Percentiles rank a stretch among this genome's conserved stretches.
phyloP scores from a whole-genome alignment of 1,140 invertebrate species.

The Pseudoatta argentina region DNA sequence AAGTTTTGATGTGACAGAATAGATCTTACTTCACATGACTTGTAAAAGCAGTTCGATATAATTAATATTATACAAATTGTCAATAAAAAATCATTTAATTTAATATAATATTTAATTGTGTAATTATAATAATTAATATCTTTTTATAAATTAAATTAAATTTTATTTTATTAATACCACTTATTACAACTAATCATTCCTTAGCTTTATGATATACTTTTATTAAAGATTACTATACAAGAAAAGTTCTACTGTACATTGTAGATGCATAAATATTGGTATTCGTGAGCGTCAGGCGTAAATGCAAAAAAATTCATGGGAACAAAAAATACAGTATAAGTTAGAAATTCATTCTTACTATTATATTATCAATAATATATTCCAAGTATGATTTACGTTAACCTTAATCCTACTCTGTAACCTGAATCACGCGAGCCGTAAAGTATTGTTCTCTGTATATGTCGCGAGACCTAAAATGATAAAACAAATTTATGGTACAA shows the following conservation, averaged over 20 bases:
- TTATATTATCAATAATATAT: constrained; percentile 63
- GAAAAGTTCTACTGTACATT: neutral
- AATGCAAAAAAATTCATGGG: neutral
- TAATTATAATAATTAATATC: neutral
- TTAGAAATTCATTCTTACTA: constrained; percentile 42
- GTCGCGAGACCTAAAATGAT: constrained; percentile 57
- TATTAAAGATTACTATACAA: neutral
- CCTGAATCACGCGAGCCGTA: constrained; percentile 52
- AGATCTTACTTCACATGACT: neutral
- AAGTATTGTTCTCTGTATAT: constrained; percentile 55
- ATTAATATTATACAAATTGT: neutral
- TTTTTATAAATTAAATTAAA: neutral
- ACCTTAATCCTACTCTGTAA: constrained; percentile 48
- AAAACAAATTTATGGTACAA: constrained; percentile 58
- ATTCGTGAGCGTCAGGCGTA: neutral
- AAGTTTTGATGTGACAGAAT: constrained; percentile 6
- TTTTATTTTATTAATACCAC: too few relatives aligned
- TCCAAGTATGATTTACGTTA: constrained; percentile 57
- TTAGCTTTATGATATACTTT: neutral
- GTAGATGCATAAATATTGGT: constrained; percentile 16
- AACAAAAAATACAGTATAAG: constrained; percentile 12
- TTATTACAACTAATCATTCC: neutral
- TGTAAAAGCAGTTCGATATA: neutral
- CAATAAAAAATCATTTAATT: neutral
- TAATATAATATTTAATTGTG: neutral